A percentile compares a stretch with the other conserved stretches of the same genome.
phyloP scores from a whole-genome alignment of 2,888 invertebrate genomes.

The Lymantria dispar region DNA sequence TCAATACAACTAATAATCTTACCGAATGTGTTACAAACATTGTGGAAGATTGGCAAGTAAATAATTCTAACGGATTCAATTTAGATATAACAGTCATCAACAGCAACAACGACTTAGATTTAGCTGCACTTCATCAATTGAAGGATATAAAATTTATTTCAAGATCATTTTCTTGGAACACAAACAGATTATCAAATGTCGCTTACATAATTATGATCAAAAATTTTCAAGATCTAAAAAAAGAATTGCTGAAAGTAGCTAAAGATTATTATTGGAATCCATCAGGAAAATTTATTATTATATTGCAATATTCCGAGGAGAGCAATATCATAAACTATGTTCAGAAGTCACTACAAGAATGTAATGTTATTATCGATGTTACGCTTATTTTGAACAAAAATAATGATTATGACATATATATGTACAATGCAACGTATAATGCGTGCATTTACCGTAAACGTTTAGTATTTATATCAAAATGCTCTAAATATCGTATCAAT shows the following conservation, averaged over 20 bases:
- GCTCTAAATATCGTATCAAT: conserved; percentile 9
- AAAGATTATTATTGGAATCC: conserved; percentile 42
- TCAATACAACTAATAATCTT: background rate
- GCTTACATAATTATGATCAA: conserved; percentile 34
- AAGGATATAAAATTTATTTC: conserved; percentile 28
- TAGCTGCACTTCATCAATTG: conserved; percentile 28
- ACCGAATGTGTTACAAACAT: conserved; percentile 30
- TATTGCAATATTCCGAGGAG: conserved; percentile 23
- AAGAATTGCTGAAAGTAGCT: conserved; percentile 22
- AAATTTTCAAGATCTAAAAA: conserved; percentile 28
- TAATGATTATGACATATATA: conserved; percentile 15
- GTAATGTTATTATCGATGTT: conserved; percentile 12
- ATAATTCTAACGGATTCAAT: conserved; percentile 1
- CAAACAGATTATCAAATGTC: conserved; percentile 18
- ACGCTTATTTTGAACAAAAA: conserved; percentile 5
- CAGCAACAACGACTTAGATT: conserved; percentile 24
- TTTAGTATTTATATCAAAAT: conserved; percentile 12
- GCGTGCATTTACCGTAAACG: background rate
- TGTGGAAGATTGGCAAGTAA: conserved; percentile 12
- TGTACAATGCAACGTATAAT: conserved; percentile 18
- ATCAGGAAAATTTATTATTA: conserved; percentile 39
- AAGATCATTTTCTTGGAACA: conserved; percentile 26
- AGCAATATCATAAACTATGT: conserved; percentile 19
- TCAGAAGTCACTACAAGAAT: conserved; percentile 20
- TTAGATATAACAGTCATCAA: conserved; percentile 36